Conservation (phyloP, 53 echinoderm and acorn worm genomes). For the Stichopus horrens region DNA sequence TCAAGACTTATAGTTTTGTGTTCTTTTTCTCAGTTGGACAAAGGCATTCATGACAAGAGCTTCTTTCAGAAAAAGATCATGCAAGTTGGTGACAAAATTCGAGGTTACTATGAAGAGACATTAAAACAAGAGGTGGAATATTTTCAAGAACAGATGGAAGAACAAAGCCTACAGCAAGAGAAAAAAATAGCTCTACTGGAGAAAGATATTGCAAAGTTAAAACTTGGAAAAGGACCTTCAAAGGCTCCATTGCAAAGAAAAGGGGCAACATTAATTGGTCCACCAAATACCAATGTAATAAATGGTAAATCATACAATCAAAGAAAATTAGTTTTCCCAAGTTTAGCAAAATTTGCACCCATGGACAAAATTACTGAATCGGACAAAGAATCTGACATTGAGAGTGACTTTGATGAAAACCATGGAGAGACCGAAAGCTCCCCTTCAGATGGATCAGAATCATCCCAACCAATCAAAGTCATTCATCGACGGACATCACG, state of each 20-base stretch:
- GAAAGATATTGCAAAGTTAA: constrained; percentile 60
- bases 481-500: not conserved
- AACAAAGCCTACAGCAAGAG: constrained; percentile 64
- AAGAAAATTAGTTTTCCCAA: constrained; percentile 14
- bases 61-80: constrained; percentile 62
- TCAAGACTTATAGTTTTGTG: not conserved
- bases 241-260: constrained; percentile 34
- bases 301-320: not conserved
- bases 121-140: constrained; percentile 76
- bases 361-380: constrained; percentile 26
- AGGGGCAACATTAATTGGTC: not conserved
- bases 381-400: constrained; percentile 12
- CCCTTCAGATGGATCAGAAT: not conserved
- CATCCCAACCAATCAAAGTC: too few species aligned
- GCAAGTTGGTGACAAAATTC: constrained; percentile 69
- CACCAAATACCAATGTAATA: not conserved
- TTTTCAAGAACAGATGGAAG: constrained; percentile 84
- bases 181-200: constrained; percentile 58
- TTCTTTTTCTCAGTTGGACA: constrained; percentile 8
- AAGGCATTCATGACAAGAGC: constrained; percentile 45
- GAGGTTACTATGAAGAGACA: constrained; percentile 71
- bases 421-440: constrained; percentile 18
- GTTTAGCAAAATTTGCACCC: constrained; percentile 2
- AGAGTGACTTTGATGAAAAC: constrained; percentile 13
- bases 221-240: constrained; percentile 20